Conservation (phyloP, 2,797 vertebrate genomes). For the Hoplostethus mediterraneus region DNA sequence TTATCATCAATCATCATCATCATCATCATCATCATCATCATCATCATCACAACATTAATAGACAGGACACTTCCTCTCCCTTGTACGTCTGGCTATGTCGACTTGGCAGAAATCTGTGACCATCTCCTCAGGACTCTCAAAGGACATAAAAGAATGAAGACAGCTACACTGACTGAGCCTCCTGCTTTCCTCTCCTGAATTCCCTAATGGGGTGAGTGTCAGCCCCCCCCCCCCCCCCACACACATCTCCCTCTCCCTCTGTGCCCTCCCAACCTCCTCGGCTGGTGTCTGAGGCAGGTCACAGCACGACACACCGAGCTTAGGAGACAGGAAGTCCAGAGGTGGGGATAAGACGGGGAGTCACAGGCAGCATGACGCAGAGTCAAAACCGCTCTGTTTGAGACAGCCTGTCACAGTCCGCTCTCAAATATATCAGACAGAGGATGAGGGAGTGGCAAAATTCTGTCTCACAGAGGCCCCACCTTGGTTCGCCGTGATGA, state of each 20-base stretch:
- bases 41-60: constrained; percentile 39
- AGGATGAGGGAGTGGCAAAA: background rate
- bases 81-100: constrained; percentile 53
- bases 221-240: background rate
- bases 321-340: constrained; percentile 13
- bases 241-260: background rate
- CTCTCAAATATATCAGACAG: background rate
- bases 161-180: constrained; percentile 54
- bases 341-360: background rate
- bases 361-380: background rate
- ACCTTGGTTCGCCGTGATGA: background rate
- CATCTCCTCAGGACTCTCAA: constrained; percentile 82
- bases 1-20: constrained; percentile 39
- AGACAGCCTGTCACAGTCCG: constrained; percentile 5
- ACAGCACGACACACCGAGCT: background rate
- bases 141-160: constrained; percentile 69
- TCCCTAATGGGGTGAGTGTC: constrained; percentile 4
- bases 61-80: constrained; percentile 48
- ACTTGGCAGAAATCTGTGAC: constrained; percentile 61
- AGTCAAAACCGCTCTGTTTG: constrained; percentile 4
- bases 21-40: constrained; percentile 42
- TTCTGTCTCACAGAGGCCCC: background rate
- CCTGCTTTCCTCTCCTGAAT: constrained; percentile 19
- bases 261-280: constrained; percentile 10
- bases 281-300: background rate